phyloP scores from a whole-genome alignment of 2,113 vertebrate species.

The Calidris pugnax region DNA sequence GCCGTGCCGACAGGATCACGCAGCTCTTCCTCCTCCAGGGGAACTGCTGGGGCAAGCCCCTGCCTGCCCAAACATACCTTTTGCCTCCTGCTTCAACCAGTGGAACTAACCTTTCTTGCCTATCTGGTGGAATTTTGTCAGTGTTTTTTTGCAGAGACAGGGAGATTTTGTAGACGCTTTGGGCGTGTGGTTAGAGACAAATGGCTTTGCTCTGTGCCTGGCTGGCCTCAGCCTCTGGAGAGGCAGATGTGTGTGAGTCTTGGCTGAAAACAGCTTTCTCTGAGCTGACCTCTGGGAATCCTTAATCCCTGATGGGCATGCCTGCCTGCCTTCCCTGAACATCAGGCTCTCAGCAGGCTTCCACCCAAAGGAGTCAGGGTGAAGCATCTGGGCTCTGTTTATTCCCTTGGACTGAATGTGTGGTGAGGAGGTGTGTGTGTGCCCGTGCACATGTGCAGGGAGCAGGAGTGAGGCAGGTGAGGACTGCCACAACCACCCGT shows the following conservation, averaged over 20 bases:
- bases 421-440: accelerated
- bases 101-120: not conserved
- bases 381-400: not conserved
- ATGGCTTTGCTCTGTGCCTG: not conserved
- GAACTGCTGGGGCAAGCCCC: not conserved
- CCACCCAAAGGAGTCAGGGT: not conserved
- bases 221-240: not conserved
- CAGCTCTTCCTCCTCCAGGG: not conserved
- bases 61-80: not conserved
- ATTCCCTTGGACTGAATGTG: not conserved
- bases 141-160: not conserved
- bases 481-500: not conserved
- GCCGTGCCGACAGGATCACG: accelerated
- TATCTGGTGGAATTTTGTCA: not conserved
- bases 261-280: not conserved
- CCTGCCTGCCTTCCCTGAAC: not conserved
- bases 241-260: not conserved
- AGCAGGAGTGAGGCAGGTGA: not conserved
- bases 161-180: not conserved
- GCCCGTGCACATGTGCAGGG: accelerated
- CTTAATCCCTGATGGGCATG: accelerated
- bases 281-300: not conserved
- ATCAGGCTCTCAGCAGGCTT: not conserved
- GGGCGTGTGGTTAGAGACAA: not conserved
- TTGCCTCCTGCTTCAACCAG: not conserved